phyloP scores from a whole-genome alignment of 2,888 invertebrate species.

The Schrankia costaestrigalis region DNA sequence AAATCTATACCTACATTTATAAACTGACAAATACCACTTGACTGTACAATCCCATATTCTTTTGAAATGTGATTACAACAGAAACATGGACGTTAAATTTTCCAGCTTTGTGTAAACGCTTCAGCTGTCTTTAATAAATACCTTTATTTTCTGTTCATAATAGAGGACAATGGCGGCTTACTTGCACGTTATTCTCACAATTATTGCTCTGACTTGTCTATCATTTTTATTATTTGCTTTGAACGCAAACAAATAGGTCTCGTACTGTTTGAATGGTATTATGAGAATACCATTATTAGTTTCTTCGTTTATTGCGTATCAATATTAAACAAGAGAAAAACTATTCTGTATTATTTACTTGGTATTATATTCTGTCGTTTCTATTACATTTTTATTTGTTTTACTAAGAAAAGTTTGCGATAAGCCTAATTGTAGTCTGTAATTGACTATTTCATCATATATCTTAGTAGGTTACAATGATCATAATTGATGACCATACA shows the following conservation, averaged over 20 bases:
- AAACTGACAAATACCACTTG: too few species aligned
- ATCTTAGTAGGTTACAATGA: too few species aligned
- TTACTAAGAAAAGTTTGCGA: conserved; percentile 1
- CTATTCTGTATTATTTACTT: conserved; percentile 5
- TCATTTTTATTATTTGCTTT: conserved; percentile 40
- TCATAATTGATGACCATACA: too few species aligned
- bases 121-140: conserved; percentile 59
- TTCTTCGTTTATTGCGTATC: conserved; percentile 22
- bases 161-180: conserved; percentile 42
- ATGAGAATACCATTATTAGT: conserved; percentile 27
- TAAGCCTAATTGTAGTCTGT: conserved; percentile 9
- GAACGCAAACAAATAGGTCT: conserved; percentile 35
- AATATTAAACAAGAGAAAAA: conserved; percentile 16
- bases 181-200: conserved; percentile 50
- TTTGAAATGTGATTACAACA: too few species aligned
- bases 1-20: too few species aligned
- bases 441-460: too few species aligned
- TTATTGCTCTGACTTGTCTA: conserved; percentile 44
- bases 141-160: conserved; percentile 53
- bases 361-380: conserved; percentile 5
- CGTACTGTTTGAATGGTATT: conserved; percentile 26
- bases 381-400: conserved; percentile 6
- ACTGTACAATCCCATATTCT: too few species aligned
- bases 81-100: conserved; percentile 28
- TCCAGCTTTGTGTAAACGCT: conserved; percentile 33